A percentile compares a stretch with the other conserved stretches of the same genome.
Evolutionary conservation across 2,113 vertebrate species (phyloP).

Genomic region (Passer domesticus): DNA sequence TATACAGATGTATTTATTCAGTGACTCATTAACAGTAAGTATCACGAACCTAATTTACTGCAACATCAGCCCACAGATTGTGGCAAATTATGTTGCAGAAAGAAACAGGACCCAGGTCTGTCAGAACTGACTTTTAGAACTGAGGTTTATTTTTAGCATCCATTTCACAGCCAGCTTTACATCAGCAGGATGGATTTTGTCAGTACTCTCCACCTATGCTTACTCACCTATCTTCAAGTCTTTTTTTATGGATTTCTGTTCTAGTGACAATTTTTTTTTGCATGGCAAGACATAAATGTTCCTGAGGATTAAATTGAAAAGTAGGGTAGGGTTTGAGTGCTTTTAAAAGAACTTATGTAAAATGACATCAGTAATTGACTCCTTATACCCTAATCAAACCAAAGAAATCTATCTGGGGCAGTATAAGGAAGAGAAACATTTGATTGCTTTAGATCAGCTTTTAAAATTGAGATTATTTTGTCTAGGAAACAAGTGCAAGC

Average conservation of each 20-base stretch:
- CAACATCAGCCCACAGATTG: constrained; percentile 71
- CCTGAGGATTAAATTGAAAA: background rate
- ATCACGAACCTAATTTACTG: constrained; percentile 66
- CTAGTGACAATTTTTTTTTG: background rate
- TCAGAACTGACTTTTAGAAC: constrained; percentile 57
- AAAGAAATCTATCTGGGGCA: background rate
- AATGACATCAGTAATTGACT: background rate
- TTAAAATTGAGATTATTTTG: background rate
- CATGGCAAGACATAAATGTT: background rate
- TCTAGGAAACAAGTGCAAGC: background rate
- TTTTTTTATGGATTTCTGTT: background rate
- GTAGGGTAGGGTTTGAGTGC: background rate
- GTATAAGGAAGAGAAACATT: background rate
- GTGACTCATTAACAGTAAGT: constrained; percentile 67
- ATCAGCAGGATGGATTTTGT: constrained; percentile 16
- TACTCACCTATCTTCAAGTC: background rate
- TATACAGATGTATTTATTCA: constrained; percentile 69
- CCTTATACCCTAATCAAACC: background rate
- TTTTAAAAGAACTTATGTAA: background rate
- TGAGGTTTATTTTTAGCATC: constrained; percentile 48
- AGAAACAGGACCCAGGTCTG: constrained; percentile 51
- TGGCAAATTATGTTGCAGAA: constrained; percentile 61
- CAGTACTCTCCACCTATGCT: background rate
- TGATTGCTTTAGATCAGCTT: background rate
- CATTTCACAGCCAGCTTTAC: constrained; percentile 35